Conservation (phyloP, 2,888 invertebrate genomes). For the Drosophila fulvimacula region DNA sequence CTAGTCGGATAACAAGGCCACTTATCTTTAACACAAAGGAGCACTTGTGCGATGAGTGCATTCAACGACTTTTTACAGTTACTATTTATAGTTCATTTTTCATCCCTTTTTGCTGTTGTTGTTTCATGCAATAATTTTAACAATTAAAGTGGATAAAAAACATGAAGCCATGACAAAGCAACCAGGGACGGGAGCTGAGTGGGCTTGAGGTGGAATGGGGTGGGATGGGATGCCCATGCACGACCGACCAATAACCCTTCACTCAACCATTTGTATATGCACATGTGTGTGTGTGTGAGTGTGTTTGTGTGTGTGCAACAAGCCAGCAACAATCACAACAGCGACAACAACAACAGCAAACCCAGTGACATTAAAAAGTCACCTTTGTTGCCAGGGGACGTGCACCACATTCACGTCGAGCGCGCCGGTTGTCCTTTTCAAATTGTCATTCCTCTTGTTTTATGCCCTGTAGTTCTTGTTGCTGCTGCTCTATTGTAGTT, state of each 20-base stretch:
- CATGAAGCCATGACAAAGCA: conserved; percentile 53
- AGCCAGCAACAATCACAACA: conserved; percentile 69
- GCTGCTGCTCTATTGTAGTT: conserved; percentile 49
- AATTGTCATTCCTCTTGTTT: conserved; percentile 74
- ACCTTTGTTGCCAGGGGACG: conserved; percentile 66
- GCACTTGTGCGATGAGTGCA: conserved; percentile 39
- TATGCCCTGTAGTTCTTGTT: conserved; percentile 66
- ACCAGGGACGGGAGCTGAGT: neutral
- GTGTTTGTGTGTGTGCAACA: conserved; percentile 49
- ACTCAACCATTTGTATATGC: conserved; percentile 27
- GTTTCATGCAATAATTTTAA: conserved; percentile 60
- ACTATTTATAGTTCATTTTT: conserved; percentile 29
- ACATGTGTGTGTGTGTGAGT: conserved; percentile 14
- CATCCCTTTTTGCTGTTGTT: conserved; percentile 15
- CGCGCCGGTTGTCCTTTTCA: conserved; percentile 62
- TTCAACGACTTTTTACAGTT: conserved; percentile 48
- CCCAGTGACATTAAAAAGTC: conserved; percentile 75
- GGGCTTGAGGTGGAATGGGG: neutral
- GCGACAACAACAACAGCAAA: conserved; percentile 48
- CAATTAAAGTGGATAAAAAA: conserved; percentile 61
- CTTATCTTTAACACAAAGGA: conserved; percentile 9
- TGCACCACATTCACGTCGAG: conserved; percentile 30
- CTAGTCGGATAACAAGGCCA: neutral
- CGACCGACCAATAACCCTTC: conserved; percentile 48
- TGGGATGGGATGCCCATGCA: neutral